phyloP scores from a whole-genome alignment of 2,797 vertebrate genomes.

The Xyrichtys novacula region DNA sequence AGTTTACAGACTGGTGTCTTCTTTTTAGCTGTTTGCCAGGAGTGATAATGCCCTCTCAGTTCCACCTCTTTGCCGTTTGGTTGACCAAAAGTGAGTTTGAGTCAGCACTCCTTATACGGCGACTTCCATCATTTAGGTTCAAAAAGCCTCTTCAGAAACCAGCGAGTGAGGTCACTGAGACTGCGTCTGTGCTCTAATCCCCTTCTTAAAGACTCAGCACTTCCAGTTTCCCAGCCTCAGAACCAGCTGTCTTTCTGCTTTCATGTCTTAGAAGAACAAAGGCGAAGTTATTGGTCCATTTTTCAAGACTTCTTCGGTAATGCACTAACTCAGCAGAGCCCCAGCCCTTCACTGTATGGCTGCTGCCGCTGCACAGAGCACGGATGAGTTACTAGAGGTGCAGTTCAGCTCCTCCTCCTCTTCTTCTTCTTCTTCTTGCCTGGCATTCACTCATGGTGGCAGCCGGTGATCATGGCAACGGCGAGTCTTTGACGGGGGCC shows the following conservation, averaged over 20 bases:
- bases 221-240: not conserved
- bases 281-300: conserved; percentile 31
- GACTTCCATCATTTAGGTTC: no score
- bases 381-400: conserved; percentile 43
- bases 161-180: no score
- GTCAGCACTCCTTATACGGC: no score
- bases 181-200: no score
- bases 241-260: conserved; percentile 9
- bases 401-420: conserved; percentile 30
- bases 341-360: conserved; percentile 2
- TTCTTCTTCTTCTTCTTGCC: conserved; percentile 50
- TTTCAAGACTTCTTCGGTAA: conserved; percentile 33
- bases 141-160: no score
- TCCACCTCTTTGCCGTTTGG: no score
- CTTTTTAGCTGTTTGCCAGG: no score
- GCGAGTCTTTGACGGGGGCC: conserved; percentile 50
- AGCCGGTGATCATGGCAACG: conserved; percentile 75
- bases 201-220: conserved; percentile 8
- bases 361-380: conserved; percentile 40
- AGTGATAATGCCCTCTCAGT: no score
- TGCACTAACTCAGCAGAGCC: conserved; percentile 27
- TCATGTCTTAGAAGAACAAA: conserved; percentile 19
- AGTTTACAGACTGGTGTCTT: no score
- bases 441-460: conserved; percentile 63
- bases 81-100: no score